These are phyloP conservation scores for Brachionus sp. DNA, from an alignment of 1,140 invertebrate genomes.

Conservation along the genomic window DNA sequence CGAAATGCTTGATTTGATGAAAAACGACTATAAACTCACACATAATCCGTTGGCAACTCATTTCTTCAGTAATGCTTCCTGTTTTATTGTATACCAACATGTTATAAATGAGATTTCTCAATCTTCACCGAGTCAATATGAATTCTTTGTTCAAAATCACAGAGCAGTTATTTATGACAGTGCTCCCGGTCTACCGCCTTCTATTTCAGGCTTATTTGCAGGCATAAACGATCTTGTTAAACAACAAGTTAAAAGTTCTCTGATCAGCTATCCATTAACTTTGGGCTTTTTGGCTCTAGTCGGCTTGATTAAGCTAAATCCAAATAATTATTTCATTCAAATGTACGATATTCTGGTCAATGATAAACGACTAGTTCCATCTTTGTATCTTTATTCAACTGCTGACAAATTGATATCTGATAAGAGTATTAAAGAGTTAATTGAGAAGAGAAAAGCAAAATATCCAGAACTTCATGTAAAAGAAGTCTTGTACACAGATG, in stretches of 20 bases:
- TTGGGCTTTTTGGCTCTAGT: neutral
- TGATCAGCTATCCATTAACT: neutral
- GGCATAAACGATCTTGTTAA: neutral
- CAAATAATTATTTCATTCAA: constrained; percentile 20
- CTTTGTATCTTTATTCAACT: constrained; percentile 32
- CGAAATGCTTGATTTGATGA: neutral
- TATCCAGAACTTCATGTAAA: neutral
- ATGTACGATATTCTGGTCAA: neutral
- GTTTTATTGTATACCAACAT: constrained; percentile 33
- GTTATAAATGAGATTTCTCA: constrained; percentile 6
- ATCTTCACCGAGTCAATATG: neutral
- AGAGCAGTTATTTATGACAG: constrained; percentile 31
- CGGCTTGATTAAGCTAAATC: neutral
- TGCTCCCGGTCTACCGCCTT: neutral
- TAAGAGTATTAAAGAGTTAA: neutral
- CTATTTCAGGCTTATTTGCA: neutral
- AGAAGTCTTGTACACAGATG: neutral
- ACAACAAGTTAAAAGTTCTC: neutral
- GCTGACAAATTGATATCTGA: constrained; percentile 5
- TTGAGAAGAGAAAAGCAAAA: neutral
- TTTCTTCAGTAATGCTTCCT: constrained; percentile 29
- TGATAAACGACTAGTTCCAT: neutral
- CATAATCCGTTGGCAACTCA: neutral
- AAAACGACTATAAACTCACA: neutral
- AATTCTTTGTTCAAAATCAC: constrained; percentile 11